phyloP scores from a whole-genome alignment of 2,113 vertebrate genomes.

The Neomonachus schauinslandi region DNA sequence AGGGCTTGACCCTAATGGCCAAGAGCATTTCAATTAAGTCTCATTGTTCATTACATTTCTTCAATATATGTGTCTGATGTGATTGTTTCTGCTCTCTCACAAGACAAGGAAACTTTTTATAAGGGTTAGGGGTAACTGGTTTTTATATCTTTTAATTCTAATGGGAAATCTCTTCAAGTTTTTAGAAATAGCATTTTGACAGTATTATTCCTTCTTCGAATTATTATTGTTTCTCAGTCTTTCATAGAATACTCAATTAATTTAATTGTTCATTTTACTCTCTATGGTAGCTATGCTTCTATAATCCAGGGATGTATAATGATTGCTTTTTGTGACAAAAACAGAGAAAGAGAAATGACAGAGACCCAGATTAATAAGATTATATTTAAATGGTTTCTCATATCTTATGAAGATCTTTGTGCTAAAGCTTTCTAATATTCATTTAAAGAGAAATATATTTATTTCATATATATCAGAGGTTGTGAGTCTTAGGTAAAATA shows the following conservation, averaged over 20 bases:
- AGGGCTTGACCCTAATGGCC: neutral
- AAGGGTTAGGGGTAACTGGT: neutral
- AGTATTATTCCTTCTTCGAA: neutral
- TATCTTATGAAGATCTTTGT: neutral
- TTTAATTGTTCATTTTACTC: neutral
- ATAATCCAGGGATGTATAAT: neutral
- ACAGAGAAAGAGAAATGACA: neutral
- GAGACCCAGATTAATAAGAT: neutral
- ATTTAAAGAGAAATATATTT: neutral
- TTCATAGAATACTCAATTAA: neutral
- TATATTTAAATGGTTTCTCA: neutral
- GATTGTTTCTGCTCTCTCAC: neutral
- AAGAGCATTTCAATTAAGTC: constrained; percentile 11
- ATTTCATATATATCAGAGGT: neutral
- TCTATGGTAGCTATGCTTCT: neutral
- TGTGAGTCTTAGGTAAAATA: neutral
- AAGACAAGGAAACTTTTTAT: neutral
- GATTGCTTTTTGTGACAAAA: neutral
- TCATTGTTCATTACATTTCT: constrained; percentile 11
- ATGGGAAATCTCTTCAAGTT: neutral
- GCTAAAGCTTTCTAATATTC: neutral
- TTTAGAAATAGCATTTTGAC: neutral
- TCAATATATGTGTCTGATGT: neutral
- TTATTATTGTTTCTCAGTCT: neutral
- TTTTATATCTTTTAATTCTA: constrained; percentile 18